Evolutionary conservation across 2,888 invertebrate genomes (phyloP).

Genomic region (Andrena fulva): DNA sequence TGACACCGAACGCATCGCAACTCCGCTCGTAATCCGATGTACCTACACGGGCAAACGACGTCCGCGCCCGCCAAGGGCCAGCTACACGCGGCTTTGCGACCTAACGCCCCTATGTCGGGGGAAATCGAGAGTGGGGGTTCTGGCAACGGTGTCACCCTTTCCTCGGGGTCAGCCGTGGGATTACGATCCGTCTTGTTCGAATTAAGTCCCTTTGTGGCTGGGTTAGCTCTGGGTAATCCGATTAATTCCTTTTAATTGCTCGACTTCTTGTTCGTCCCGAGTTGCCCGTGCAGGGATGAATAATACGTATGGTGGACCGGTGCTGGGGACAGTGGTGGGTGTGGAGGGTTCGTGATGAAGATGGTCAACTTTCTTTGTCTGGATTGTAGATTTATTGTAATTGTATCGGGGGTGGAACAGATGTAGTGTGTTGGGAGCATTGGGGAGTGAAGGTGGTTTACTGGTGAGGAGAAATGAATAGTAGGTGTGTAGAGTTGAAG

Average conservation of each 20-base stretch:
- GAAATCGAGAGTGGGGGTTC: too few species aligned
- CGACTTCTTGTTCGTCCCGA: background rate
- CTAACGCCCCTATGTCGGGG: background rate
- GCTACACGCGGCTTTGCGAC: slow-evolving; percentile 60
- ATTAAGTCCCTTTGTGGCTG: slow-evolving; percentile 40
- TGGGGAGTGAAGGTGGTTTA: too few species aligned
- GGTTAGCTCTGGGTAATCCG: slow-evolving; percentile 7
- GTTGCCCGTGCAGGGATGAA: background rate
- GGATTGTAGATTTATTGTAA: too few species aligned
- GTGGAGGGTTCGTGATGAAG: too few species aligned
- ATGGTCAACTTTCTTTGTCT: too few species aligned
- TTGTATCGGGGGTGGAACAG: too few species aligned
- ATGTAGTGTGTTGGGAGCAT: too few species aligned
- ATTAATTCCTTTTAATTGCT: slow-evolving; percentile 44
- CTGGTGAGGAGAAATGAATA: too few species aligned
- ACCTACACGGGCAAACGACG: slow-evolving; percentile 44
- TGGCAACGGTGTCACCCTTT: slow-evolving; percentile 4
- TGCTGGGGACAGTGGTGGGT: too few species aligned
- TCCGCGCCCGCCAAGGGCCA: slow-evolving; percentile 30
- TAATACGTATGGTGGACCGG: background rate
- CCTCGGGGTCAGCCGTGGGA: slow-evolving; percentile 14
- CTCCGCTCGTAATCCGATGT: slow-evolving; percentile 65
- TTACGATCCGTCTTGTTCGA: slow-evolving; percentile 36
- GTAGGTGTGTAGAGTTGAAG: too few species aligned
- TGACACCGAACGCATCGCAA: slow-evolving; percentile 61